phyloP scores from a whole-genome alignment of 2,113 vertebrate species.

The Perca schrenkii region DNA sequence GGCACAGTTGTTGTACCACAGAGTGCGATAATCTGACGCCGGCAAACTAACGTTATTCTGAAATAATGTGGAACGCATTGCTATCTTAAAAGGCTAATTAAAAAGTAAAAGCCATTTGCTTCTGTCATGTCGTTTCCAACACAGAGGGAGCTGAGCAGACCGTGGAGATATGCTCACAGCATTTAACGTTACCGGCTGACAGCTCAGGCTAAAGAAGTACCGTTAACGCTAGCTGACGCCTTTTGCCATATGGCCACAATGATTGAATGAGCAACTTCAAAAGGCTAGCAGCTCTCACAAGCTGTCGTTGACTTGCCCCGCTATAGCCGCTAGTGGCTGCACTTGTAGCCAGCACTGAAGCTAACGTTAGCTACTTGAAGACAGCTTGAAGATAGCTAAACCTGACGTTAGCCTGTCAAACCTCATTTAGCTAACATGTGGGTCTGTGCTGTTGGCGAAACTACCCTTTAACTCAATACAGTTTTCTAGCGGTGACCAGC shows the following conservation, averaged over 20 bases:
- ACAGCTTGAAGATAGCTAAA: neutral
- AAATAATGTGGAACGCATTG: constrained; percentile 40
- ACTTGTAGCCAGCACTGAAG: constrained; percentile 19
- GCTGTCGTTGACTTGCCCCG: neutral
- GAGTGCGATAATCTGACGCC: constrained; percentile 54
- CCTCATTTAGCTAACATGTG: constrained; percentile 37
- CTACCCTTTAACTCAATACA: constrained; percentile 6
- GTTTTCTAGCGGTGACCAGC: neutral
- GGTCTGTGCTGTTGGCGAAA: neutral
- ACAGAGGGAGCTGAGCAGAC: neutral
- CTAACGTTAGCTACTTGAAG: constrained; percentile 22
- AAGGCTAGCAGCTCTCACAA: constrained; percentile 3
- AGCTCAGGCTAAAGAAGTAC: neutral
- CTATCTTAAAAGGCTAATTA: constrained; percentile 26
- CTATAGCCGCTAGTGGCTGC: constrained; percentile 3
- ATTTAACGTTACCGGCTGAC: neutral
- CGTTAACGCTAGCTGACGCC: neutral
- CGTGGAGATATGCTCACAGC: neutral
- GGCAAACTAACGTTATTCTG: constrained; percentile 36
- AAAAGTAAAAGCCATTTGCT: constrained; percentile 8
- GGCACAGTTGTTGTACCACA: constrained; percentile 38
- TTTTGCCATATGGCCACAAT: constrained; percentile 3
- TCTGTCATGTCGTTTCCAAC: neutral
- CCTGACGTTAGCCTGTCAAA: constrained; percentile 40
- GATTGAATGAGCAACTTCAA: neutral